Base-by-base conservation (phyloP, 1,140 invertebrate species). In the Aphidius gifuensis region DNA sequence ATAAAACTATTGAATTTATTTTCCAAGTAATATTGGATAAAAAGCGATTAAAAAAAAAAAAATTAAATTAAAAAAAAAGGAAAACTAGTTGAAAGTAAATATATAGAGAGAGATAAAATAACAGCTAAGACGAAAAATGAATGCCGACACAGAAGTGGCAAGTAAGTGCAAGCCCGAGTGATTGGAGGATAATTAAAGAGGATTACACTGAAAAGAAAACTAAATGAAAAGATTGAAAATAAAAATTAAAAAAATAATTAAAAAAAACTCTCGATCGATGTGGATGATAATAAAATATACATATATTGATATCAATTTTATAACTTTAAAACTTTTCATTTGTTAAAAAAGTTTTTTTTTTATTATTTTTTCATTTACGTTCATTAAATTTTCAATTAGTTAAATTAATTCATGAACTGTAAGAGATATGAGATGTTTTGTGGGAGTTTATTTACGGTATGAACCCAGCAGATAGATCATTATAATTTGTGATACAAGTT, bases 161-260 rank as follows among this genome's bases (percentile, higher is more conserved):
- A 55, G 53, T 55, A 55, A 55, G 53, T 55, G 53, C 53, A 55
- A 38, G 53, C 53, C 39, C 9, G 53, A 55, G 53, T 55, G 53
- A 55, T 55, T 55, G 53, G 40, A 40, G 53, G 53, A 55, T 55
- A 55, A 55, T 55, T 55, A 55, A 55, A 55, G 53, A 55, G 53
- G 53, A 55, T 55, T 55, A 55, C 39, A 43, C n/a, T 16, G 40
- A 50, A 55, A 40, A 39, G 40, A 53, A 53, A 23, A 38, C 32
- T 42, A 55, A 40, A 42, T 38, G 40, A 55, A 39, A 21, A 39
- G 40, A 43, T 38, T 42, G 16, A 38, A 8, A 11, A 51, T 5
- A 6, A 32, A 38, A 11, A 51, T 11, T 42, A n/a, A 11, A 43
- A 43, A 7, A 43, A n/a, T 38, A 40, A 55, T 16, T n/a, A 55